These are phyloP conservation scores for Columbina picui DNA, from an alignment of 2,113 vertebrate species.

Conservation along the genomic window DNA sequence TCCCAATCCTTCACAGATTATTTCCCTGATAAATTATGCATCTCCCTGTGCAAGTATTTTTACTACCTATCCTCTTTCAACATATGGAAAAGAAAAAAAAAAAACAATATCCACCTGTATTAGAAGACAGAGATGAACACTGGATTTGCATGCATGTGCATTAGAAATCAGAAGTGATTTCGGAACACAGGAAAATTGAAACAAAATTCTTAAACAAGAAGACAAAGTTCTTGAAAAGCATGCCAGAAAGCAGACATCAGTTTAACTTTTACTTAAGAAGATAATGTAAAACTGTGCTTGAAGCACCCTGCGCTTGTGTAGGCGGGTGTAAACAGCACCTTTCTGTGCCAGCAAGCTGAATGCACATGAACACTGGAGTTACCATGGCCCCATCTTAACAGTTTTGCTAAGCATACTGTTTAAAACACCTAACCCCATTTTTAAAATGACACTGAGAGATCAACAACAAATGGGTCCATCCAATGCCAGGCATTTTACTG, in stretches of 20 bases:
- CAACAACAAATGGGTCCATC: neutral
- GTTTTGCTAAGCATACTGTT: neutral
- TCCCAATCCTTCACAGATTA: neutral
- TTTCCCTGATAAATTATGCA: slow-evolving; percentile 26
- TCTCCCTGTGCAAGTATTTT: neutral
- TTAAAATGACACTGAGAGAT: neutral
- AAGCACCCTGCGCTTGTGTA: neutral
- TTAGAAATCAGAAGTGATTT: neutral
- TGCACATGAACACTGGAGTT: neutral
- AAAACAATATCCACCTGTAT: neutral
- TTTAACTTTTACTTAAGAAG: neutral
- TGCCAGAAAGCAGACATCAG: neutral
- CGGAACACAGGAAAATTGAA: neutral
- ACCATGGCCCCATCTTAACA: neutral
- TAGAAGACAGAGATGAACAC: neutral
- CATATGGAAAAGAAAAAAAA: neutral
- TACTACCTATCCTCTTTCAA: neutral
- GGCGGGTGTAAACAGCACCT: neutral
- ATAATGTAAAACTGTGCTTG: neutral
- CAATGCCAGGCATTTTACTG: neutral
- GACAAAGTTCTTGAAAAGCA: neutral
- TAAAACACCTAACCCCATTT: neutral
- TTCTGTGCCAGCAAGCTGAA: neutral
- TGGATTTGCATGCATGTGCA: neutral
- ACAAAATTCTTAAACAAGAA: neutral